phyloP scores from a whole-genome alignment of 1,140 invertebrate species.

The Drosophila fuyamai region DNA sequence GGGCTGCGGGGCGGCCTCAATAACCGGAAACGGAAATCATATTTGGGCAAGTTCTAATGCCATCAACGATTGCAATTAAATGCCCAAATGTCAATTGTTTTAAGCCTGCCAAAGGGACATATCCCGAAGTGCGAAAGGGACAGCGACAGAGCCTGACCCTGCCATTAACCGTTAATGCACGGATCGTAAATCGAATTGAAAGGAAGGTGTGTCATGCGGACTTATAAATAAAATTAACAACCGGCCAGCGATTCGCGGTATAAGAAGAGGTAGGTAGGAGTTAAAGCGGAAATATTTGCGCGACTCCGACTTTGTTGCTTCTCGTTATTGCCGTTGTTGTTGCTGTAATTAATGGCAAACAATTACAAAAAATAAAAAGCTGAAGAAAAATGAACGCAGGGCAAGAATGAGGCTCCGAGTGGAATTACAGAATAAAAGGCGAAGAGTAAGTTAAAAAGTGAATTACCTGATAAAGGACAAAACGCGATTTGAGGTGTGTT shows the following conservation, averaged over 20 bases:
- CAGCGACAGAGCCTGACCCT: constrained; percentile 1
- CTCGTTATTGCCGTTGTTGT: constrained; percentile 31
- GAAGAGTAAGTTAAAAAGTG: constrained; percentile 80
- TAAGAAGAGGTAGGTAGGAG: constrained; percentile 5
- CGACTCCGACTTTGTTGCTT: constrained; percentile 33
- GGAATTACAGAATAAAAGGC: constrained; percentile 79
- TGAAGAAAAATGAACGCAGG: constrained; percentile 21
- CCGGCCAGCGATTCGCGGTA: constrained; percentile 12
- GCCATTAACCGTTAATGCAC: constrained; percentile 75
- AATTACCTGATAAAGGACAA: constrained; percentile 83
- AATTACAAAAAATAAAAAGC: constrained; percentile 69
- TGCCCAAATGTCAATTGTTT: constrained; percentile 56
- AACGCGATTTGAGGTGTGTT: constrained; percentile 81
- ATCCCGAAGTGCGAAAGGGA: not conserved
- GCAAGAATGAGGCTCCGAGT: constrained; percentile 38
- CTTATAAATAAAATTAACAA: constrained; percentile 83
- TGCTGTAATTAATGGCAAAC: constrained; percentile 81
- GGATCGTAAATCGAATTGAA: constrained; percentile 69
- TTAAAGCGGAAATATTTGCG: constrained; percentile 79
- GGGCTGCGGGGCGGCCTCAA: not conserved
- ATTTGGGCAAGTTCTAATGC: constrained; percentile 63
- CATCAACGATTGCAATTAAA: constrained; percentile 44
- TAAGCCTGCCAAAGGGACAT: not conserved
- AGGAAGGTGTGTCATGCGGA: constrained; percentile 75
- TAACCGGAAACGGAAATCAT: constrained; percentile 69